phyloP scores from a whole-genome alignment of 1,140 invertebrate species.

The Hylaeus volcanicus region DNA sequence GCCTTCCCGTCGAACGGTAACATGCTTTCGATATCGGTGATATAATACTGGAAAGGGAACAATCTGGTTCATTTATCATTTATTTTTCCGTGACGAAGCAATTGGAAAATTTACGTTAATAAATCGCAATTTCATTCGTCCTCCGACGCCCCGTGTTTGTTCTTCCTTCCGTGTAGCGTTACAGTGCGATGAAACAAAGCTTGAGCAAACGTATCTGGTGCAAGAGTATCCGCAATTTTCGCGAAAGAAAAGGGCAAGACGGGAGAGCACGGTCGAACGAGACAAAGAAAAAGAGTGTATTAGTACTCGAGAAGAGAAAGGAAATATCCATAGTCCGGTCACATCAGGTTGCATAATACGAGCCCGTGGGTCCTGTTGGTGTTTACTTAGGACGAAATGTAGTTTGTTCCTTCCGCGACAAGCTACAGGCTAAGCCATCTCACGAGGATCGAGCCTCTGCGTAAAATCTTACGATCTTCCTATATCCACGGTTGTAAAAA shows the following conservation, averaged over 20 bases:
- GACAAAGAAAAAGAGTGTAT: conserved; percentile 23
- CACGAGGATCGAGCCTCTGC: conserved; percentile 1
- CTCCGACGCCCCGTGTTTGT: not conserved
- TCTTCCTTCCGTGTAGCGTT: not conserved
- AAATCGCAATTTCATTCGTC: not conserved
- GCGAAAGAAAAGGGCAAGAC: not conserved
- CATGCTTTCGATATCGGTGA: too few relatives aligned
- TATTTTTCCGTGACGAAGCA: too few relatives aligned
- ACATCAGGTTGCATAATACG: conserved; percentile 64
- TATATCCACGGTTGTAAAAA: conserved; percentile 36
- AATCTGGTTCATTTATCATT: too few relatives aligned
- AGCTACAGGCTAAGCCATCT: conserved; percentile 12
- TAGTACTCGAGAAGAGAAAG: conserved; percentile 23
- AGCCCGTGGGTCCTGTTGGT: conserved; percentile 25
- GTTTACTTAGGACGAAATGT: conserved; percentile 61
- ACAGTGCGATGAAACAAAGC: not conserved
- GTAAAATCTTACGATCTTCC: conserved; percentile 31
- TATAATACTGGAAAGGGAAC: too few relatives aligned
- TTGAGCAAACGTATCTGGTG: conserved; percentile 15
- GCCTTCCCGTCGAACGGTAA: too few relatives aligned
- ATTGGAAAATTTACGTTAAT: not conserved
- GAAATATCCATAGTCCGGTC: conserved; percentile 60
- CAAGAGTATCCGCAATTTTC: conserved; percentile 46
- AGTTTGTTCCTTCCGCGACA: conserved; percentile 45
- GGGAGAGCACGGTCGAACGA: not conserved